Conservation (phyloP, 2,797 vertebrate genomes). For the Sebastes trivittatus region DNA sequence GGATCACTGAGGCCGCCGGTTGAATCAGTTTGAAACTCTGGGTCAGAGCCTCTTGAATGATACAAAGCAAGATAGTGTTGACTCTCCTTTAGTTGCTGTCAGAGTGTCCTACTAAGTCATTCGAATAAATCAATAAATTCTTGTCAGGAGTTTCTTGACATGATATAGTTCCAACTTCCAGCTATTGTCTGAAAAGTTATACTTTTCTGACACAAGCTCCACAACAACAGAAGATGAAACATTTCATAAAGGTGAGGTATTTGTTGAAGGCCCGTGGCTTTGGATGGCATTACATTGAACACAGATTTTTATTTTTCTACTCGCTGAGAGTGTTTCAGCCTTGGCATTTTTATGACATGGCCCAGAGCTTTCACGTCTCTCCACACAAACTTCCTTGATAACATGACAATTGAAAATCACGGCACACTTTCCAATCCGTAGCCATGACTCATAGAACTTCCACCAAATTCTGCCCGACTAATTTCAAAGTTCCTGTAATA, state of each 20-base stretch:
- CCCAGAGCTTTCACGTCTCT: slow-evolving; percentile 29
- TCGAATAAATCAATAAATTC: not conserved
- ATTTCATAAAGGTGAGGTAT: slow-evolving; percentile 16
- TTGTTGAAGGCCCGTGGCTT: slow-evolving; percentile 39
- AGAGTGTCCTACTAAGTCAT: not conserved
- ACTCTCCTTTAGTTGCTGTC: not conserved
- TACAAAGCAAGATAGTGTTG: not conserved
- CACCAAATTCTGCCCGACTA: not conserved
- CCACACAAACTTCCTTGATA: slow-evolving; percentile 27
- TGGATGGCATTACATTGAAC: slow-evolving; percentile 23
- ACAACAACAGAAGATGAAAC: not conserved
- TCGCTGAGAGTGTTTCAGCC: slow-evolving; percentile 21
- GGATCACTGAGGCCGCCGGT: not conserved
- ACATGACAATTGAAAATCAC: slow-evolving; percentile 34
- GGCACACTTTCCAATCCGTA: not conserved
- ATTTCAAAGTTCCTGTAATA: slow-evolving; percentile 19
- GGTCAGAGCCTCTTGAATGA: not conserved
- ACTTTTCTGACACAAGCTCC: not conserved
- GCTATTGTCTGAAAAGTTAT: not conserved
- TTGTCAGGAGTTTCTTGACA: not conserved
- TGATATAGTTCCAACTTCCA: not conserved
- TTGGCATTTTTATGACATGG: slow-evolving; percentile 56
- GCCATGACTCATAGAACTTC: not conserved
- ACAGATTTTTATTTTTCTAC: slow-evolving; percentile 26
- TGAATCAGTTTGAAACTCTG: slow-evolving; percentile 1